Conservation (phyloP, 1,140 invertebrate genomes). For the Pomacea maculata region DNA sequence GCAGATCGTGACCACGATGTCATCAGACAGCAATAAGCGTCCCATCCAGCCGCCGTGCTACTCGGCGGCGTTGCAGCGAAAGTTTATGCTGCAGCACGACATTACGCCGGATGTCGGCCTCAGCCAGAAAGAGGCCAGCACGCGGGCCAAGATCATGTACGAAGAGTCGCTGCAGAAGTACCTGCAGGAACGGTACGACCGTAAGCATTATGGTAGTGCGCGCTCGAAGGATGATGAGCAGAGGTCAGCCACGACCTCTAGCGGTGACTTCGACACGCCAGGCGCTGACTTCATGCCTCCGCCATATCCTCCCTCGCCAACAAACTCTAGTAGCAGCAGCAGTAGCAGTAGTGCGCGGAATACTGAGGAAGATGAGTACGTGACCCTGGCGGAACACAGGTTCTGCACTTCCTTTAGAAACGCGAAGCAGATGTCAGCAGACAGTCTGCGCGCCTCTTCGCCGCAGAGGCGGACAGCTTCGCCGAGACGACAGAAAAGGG, state of each 20-base stretch:
- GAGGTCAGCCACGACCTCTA: background rate
- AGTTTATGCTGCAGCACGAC: constrained; percentile 47
- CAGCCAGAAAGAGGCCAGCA: constrained; percentile 60
- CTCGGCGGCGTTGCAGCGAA: constrained; percentile 52
- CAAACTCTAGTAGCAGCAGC: no score
- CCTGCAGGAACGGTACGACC: constrained; percentile 41
- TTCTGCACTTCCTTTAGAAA: no score
- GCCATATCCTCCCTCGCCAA: no score
- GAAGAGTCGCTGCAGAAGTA: constrained; percentile 65
- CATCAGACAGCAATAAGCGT: constrained; percentile 16
- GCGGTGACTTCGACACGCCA: no score
- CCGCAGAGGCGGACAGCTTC: no score
- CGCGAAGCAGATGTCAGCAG: no score
- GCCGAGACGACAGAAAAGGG: no score
- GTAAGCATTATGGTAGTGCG: background rate
- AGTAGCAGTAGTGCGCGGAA: no score
- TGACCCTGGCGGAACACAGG: no score
- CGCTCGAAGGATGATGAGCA: background rate
- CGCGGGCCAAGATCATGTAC: constrained; percentile 63
- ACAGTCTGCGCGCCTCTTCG: no score
- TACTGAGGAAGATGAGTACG: no score
- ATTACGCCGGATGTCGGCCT: constrained; percentile 47
- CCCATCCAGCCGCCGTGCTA: constrained; percentile 57
- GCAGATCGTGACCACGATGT: background rate
- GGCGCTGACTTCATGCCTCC: no score